phyloP scores from a whole-genome alignment of 2,888 invertebrate genomes.

The Hypolimnas misippus region DNA sequence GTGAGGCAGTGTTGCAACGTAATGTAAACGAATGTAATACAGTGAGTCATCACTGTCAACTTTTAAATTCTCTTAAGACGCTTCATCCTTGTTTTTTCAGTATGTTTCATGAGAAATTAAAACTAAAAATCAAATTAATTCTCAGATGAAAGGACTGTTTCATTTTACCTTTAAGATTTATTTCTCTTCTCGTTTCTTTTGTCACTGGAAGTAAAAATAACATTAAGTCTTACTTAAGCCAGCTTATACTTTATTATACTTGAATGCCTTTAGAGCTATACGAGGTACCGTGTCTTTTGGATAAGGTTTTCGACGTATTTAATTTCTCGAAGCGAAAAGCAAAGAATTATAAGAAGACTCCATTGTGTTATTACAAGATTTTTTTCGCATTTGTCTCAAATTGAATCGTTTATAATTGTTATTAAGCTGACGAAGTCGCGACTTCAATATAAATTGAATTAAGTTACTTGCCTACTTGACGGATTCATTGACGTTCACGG shows the following conservation, averaged over 20 bases:
- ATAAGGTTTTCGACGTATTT: not conserved
- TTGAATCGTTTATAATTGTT: no score
- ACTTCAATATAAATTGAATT: no score
- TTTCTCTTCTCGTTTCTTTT: not conserved
- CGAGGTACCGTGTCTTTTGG: not conserved
- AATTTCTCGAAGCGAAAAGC: not conserved
- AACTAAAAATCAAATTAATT: not conserved
- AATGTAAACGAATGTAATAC: no score
- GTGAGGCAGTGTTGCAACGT: no score
- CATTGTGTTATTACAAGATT: not conserved
- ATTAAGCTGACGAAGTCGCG: no score
- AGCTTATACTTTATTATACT: not conserved
- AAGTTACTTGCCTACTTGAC: no score
- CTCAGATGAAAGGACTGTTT: not conserved
- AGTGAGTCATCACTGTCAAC: no score
- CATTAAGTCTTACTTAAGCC: not conserved
- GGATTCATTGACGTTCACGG: no score
- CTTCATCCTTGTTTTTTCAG: no score
- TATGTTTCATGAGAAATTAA: no score
- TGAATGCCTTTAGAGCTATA: not conserved
- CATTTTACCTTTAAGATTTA: not conserved
- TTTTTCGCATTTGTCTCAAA: not conserved
- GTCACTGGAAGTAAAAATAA: conserved; percentile 4
- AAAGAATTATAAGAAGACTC: not conserved
- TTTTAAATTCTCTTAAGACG: no score